These are phyloP conservation scores for Platysteira castanea DNA, from an alignment of 2,113 vertebrate genomes.

Conservation along the genomic window DNA sequence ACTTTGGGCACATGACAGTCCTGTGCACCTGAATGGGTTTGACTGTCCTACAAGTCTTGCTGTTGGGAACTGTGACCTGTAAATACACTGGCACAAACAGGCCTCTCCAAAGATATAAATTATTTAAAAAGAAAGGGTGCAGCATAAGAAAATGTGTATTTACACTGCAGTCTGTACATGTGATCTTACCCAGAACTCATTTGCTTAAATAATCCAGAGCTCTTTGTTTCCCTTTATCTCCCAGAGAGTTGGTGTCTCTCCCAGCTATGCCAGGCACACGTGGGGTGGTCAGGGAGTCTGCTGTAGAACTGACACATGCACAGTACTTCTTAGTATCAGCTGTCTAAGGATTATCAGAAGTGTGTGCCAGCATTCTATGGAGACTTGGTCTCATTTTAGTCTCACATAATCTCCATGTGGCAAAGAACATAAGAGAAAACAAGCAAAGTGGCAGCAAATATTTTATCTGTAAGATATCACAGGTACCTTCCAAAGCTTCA, in stretches of 20 bases:
- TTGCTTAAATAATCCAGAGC: not conserved
- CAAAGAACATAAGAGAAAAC: not conserved
- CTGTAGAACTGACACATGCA: not conserved
- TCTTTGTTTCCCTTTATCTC: not conserved
- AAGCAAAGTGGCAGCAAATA: not conserved
- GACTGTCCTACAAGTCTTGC: not conserved
- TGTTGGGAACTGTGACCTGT: not conserved
- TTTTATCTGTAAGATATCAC: not conserved
- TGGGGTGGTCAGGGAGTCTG: not conserved
- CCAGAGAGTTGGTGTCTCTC: not conserved
- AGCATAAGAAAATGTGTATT: not conserved
- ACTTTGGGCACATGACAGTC: not conserved
- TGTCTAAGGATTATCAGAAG: not conserved
- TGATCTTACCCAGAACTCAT: not conserved
- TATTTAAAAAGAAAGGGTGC: not conserved
- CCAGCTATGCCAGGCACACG: not conserved
- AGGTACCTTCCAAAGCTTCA: not conserved
- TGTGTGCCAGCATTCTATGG: not conserved
- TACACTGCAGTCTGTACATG: not conserved
- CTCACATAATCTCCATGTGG: not conserved
- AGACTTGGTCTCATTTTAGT: not conserved
- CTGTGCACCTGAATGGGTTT: not conserved
- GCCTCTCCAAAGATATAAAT: not conserved
- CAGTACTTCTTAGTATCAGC: not conserved
- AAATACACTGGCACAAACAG: not conserved